phyloP scores from a whole-genome alignment of 2,888 invertebrate genomes.

The Thereva unica region DNA sequence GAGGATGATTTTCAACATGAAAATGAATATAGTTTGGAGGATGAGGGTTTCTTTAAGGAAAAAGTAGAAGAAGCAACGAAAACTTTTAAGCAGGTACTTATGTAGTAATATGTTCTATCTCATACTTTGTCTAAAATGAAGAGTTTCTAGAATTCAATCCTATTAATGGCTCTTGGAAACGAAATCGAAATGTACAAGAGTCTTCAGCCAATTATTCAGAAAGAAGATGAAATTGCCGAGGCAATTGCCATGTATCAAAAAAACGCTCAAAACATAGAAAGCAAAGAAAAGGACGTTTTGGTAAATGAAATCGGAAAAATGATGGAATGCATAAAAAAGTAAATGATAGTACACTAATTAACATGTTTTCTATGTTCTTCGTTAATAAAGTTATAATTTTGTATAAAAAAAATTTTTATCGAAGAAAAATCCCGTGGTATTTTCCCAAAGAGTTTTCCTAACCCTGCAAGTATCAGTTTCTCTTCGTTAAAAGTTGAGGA shows the following conservation, averaged over 20 bases:
- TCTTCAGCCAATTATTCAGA: slow-evolving; percentile 41
- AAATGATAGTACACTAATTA: neutral
- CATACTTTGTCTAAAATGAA: neutral
- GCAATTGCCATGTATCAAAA: slow-evolving; percentile 37
- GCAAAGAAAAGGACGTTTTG: neutral
- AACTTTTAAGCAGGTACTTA: slow-evolving; percentile 49
- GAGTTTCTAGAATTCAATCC: slow-evolving; percentile 44
- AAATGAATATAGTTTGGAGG: slow-evolving; percentile 44
- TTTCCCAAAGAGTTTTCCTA: slow-evolving; percentile 17
- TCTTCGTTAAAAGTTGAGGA: slow-evolving; percentile 24
- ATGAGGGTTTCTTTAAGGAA: slow-evolving; percentile 45
- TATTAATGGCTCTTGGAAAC: slow-evolving; percentile 44
- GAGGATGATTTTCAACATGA: slow-evolving; percentile 48
- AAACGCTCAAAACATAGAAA: neutral
- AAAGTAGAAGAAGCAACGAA: slow-evolving; percentile 46
- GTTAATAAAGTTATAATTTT: too few relatives aligned
- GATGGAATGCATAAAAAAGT: neutral
- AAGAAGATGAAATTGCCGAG: slow-evolving; percentile 43
- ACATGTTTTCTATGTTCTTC: too few relatives aligned
- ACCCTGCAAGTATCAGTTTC: slow-evolving; percentile 32
- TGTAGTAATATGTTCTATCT: neutral
- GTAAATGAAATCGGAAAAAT: neutral
- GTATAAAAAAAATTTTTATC: neutral
- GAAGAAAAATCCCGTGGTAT: neutral
- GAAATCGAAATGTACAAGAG: slow-evolving; percentile 45